Conservation (phyloP, 2,888 invertebrate genomes). For the Embidobia sp. region DNA sequence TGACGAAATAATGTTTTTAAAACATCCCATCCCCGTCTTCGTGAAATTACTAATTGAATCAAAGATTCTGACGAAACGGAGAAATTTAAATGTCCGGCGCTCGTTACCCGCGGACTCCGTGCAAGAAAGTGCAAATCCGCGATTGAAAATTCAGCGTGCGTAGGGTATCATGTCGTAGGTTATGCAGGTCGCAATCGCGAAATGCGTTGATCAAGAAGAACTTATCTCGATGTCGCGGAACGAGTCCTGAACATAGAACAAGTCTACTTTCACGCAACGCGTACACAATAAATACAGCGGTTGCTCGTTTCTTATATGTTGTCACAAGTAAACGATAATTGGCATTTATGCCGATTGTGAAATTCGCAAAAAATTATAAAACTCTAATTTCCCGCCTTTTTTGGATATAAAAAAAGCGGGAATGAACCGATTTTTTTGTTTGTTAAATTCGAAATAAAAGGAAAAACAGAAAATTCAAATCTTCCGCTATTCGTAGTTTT, state of each 20-base stretch:
- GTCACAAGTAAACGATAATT: no score
- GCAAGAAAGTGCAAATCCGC: slow-evolving; percentile 44
- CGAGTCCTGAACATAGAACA: slow-evolving; percentile 46
- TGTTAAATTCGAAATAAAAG: no score
- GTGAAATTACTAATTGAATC: no score
- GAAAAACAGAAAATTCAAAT: no score
- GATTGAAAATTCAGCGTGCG: slow-evolving; percentile 38
- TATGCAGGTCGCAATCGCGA: slow-evolving; percentile 56
- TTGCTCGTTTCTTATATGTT: no score
- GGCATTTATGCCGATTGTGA: no score
- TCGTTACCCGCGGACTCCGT: not conserved
- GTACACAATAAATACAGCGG: no score
- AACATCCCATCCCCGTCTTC: no score
- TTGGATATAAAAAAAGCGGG: slow-evolving; percentile 25
- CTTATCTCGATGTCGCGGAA: slow-evolving; percentile 58
- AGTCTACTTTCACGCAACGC: slow-evolving; percentile 51
- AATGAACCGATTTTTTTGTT: slow-evolving; percentile 8
- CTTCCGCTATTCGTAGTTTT: no score
- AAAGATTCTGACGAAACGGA: not conserved
- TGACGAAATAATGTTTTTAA: no score
- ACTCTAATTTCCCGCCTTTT: no score
- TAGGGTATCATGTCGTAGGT: slow-evolving; percentile 47
- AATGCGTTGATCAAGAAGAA: slow-evolving; percentile 42
- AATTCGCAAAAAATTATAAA: no score
- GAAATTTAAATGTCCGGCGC: not conserved